Evolutionary conservation across 2,888 invertebrate species (phyloP).

Genomic region (Protophormia terraenovae): DNA sequence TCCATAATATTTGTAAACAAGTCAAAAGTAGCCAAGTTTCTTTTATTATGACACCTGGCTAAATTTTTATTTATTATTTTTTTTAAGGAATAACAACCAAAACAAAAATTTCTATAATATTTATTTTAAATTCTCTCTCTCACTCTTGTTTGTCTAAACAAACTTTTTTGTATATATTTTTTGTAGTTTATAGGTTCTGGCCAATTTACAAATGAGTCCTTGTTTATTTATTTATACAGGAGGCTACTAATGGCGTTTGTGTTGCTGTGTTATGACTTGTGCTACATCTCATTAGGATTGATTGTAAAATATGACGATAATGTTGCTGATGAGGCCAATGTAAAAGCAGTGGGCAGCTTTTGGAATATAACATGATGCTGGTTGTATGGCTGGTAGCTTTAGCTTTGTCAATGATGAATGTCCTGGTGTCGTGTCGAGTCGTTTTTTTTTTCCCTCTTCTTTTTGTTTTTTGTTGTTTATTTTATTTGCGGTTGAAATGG

Average conservation of each 20-base stretch:
- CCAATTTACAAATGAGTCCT: constrained; percentile 31
- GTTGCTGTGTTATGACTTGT: constrained; percentile 33
- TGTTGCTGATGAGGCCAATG: constrained; percentile 46
- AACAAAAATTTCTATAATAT: constrained; percentile 7
- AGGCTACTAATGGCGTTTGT: constrained; percentile 32
- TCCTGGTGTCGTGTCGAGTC: constrained; percentile 13
- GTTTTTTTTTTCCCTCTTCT: constrained; percentile 11
- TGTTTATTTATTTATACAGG: constrained; percentile 46
- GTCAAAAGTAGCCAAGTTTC: constrained; percentile 65
- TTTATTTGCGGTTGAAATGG: constrained; percentile 49
- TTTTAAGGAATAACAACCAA: background rate
- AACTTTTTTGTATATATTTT: background rate
- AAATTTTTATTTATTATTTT: too few relatives aligned
- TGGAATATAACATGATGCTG: constrained; percentile 44
- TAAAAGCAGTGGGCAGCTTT: constrained; percentile 12
- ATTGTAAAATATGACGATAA: constrained; percentile 42
- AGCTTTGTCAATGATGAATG: constrained; percentile 67
- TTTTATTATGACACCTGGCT: constrained; percentile 47
- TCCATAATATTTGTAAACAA: constrained; percentile 77
- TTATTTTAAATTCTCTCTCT: constrained; percentile 1
- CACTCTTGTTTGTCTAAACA: background rate
- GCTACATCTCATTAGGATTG: constrained; percentile 48
- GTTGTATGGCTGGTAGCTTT: constrained; percentile 45
- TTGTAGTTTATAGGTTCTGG: background rate
- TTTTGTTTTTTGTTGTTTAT: constrained; percentile 38